These are phyloP conservation scores for Diuraphis noxia DNA, from an alignment of 1,140 invertebrate species.

Conservation along the genomic window DNA sequence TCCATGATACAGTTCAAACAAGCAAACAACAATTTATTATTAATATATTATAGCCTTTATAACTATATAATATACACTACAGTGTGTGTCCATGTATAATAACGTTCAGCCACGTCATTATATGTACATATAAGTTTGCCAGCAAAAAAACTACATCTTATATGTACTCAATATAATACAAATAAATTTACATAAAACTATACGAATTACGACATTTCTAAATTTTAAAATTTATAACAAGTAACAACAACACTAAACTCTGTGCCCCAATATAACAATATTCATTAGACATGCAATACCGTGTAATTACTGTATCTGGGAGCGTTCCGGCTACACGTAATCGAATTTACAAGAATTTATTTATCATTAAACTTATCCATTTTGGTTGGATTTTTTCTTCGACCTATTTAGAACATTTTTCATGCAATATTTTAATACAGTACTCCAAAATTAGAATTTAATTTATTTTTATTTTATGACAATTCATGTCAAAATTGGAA, in stretches of 20 bases:
- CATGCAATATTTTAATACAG: background rate
- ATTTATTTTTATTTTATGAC: background rate
- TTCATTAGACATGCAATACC: conserved; percentile 41
- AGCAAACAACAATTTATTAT: background rate
- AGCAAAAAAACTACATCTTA: background rate
- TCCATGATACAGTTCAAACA: background rate
- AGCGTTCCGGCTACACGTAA: conserved; percentile 26
- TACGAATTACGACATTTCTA: background rate
- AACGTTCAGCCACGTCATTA: background rate
- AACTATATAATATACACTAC: background rate
- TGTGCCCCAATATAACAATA: background rate
- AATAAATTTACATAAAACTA: background rate
- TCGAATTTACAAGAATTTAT: conserved; percentile 37
- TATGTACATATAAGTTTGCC: background rate
- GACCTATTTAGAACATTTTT: background rate
- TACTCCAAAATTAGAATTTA: background rate
- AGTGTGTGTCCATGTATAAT: too few species aligned
- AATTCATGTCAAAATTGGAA: background rate
- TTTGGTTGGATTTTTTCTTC: background rate
- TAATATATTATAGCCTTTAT: background rate
- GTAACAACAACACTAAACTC: background rate
- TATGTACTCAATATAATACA: background rate
- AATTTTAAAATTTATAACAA: background rate
- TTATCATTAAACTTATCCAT: background rate
- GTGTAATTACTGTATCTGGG: conserved; percentile 19